A percentile compares a stretch with the other conserved stretches of the same genome.
Evolutionary conservation across 2,888 invertebrate genomes (phyloP).

Genomic region (Venustoraphidia nigricollis): DNA sequence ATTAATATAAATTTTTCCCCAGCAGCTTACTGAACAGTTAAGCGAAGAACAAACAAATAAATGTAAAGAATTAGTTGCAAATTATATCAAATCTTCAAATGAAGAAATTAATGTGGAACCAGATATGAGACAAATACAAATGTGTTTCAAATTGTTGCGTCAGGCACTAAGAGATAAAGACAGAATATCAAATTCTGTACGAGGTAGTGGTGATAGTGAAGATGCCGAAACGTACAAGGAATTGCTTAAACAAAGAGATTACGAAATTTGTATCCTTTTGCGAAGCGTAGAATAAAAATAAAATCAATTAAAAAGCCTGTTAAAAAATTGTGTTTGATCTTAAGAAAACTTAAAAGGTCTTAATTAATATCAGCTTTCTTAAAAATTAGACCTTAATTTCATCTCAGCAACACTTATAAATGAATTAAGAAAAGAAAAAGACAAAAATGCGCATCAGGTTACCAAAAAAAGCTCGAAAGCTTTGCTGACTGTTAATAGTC

Average conservation of each 20-base stretch:
- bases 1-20: neutral
- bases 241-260: constrained; percentile 22
- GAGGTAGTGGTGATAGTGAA: constrained; percentile 3
- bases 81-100: constrained; percentile 15
- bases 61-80: constrained; percentile 16
- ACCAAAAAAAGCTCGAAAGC: neutral
- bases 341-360: too few species aligned
- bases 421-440: neutral
- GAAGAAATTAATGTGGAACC: constrained; percentile 17
- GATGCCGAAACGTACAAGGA: constrained; percentile 19
- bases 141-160: constrained; percentile 23
- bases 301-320: too few species aligned
- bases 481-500: too few species aligned
- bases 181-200: constrained; percentile 5
- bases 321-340: too few species aligned
- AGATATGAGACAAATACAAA: constrained; percentile 21
- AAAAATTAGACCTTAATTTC: neutral
- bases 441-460: neutral
- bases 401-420: neutral
- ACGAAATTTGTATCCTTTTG: constrained; percentile 26
- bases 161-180: constrained; percentile 11
- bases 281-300: too few species aligned
- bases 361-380: too few species aligned
- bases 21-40: constrained; percentile 12
- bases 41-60: constrained; percentile 11